Base-by-base conservation (phyloP, 2,113 vertebrate species). In the Montifringilla adamsi region DNA sequence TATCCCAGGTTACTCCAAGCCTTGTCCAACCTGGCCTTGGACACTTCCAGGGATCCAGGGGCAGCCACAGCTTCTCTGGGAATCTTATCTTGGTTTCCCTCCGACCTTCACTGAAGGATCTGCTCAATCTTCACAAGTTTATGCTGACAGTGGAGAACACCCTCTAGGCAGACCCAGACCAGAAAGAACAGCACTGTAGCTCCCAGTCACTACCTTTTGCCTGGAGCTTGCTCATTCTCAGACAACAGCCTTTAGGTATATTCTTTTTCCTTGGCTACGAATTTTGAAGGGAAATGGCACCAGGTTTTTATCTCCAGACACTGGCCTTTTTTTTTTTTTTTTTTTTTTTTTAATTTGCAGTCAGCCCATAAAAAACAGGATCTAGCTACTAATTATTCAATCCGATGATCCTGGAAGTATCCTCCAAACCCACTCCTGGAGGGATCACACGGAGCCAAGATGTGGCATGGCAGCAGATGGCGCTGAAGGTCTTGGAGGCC, bases 401-500 rank as follows among this genome's bases (percentile, higher is more conserved):
- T 33, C 31, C 2, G 2, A 13, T 10, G 7, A 60, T 28, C 19
- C 60, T 49, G 7, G 19, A 70, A 47, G 15, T 3, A 8, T 21
- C 44, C 35, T 58, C 55, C 24, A 37, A 62, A 26, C 11, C 27
- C n/a, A 15, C 37, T 84, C 50, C 89, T 23, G 68, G 43, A 86
- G 56, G 39, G 46, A 77, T 53, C 26, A 35, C 23, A 21, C 12
- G 20, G 63, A 91, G 13, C 12, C 81, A 44, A 68, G 75, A n/a
- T 3, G 12, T 43, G 37, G 28, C 3, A 0, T 22, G 50, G 90
- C 96, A 95, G 92, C 31, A 96, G 96, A 72, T 96, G 95, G 95
- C 92, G 92, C 94, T 95, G 92, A 89, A 93, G 76, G 59, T 49
- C 85, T 93, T 84, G 79, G 21, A 96, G 94, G 68, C 44, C 35